Evolutionary conservation across 2,888 invertebrate species (phyloP), one percentile per base, ranked within the genome.

Genomic region (Seladonia tumulorum): DNA sequence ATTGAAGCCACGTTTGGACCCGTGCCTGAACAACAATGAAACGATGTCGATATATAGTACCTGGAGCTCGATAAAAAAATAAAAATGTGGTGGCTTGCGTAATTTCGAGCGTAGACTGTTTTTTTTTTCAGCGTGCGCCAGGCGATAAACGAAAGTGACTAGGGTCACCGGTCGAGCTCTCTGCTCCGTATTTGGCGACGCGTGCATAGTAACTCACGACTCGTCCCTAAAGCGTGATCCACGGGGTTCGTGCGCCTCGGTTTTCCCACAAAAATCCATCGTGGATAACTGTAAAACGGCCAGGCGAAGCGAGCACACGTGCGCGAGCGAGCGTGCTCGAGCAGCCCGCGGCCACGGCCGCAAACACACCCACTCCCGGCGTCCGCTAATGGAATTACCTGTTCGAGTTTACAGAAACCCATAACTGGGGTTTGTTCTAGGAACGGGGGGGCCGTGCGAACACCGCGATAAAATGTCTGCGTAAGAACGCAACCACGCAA

Each of bases 351-450:
- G 86, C 63, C 83, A 72, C 63, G 70, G 83, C 85, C 86, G 83
- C 89, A 89, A 91, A 90, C 90, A 90, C 91, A 91, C 90, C 91
- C 91, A 90, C 90, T 86, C 81, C 76, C 81, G 82, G 60, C 76
- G 68, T 72, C 85, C 87, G 87, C 88, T 91, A 91, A 91, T 91
- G 91, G 91, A 91, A 91, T 91, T 91, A 91, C 91, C 89, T 88
- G 91, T 91, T 88, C 91, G 89, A 90, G 91, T 91, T 91, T 91
- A 91, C 91, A 87, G 91, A 91, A 91, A 91, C 90, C 89, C 89
- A 90, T 91, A 89, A 90, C 88, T 81, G 90, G 81, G 88, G 90
- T 91, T 90, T 91, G 91, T 90, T 90, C 91, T 88, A 90, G 87
- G 91, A 91, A 91, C 83, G 79, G 82, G 79, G 82, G 87, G 88